These are phyloP conservation scores for Coilia nasus DNA, from an alignment of 2,797 vertebrate species.

Conservation along the genomic window DNA sequence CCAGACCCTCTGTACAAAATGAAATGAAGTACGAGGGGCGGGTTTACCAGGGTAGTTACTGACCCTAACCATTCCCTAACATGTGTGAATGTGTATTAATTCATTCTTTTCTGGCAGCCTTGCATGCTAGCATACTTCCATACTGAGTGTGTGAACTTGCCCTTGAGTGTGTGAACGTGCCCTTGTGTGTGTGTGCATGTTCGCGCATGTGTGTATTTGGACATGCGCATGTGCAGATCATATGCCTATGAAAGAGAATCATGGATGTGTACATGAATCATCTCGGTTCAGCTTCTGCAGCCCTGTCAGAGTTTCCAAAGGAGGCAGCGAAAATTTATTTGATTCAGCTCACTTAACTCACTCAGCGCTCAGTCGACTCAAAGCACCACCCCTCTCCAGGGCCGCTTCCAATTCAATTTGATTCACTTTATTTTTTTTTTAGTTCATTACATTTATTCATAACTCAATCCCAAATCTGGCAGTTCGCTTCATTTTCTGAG, in stretches of 20 bases:
- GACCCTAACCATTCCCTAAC: too few relatives aligned
- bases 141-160: too few relatives aligned
- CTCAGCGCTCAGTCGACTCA: not conserved
- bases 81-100: too few relatives aligned
- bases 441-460: not conserved
- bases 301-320: not conserved
- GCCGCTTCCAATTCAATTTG: not conserved
- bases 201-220: too few relatives aligned
- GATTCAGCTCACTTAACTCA: not conserved
- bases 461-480: constrained; percentile 20
- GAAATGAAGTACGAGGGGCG: too few relatives aligned
- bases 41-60: too few relatives aligned
- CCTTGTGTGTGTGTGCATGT: too few relatives aligned
- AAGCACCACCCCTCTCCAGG: not conserved
- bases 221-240: not conserved
- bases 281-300: not conserved
- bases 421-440: not conserved
- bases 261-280: not conserved
- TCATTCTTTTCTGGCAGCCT: too few relatives aligned
- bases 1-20: too few relatives aligned
- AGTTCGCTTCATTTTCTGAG: not conserved
- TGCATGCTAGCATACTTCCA: too few relatives aligned
- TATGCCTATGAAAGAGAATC: not conserved
- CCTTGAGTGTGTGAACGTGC: too few relatives aligned
- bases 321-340: not conserved